phyloP scores from a whole-genome alignment of 2,113 vertebrate genomes.

The Oncorhynchus tshawytscha region DNA sequence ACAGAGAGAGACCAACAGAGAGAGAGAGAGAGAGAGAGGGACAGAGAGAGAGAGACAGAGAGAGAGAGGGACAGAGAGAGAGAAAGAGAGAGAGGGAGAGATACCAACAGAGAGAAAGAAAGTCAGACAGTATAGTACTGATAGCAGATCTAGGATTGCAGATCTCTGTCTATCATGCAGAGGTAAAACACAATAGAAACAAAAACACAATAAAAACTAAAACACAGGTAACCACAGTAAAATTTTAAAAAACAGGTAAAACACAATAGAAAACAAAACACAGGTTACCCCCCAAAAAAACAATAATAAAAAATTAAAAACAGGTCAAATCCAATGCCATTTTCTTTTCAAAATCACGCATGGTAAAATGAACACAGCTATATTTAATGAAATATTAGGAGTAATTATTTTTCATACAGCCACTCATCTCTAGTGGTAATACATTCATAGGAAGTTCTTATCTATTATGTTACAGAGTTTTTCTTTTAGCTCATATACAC shows the following conservation, averaged over 20 bases:
- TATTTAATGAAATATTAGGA: conserved; percentile 73
- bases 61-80: no score
- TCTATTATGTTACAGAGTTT: conserved; percentile 46
- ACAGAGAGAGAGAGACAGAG: background rate
- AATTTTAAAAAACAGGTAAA: background rate
- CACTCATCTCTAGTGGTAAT: conserved; percentile 56
- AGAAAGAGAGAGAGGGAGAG: background rate
- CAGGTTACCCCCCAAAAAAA: background rate
- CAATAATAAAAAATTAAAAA: background rate
- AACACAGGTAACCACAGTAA: background rate
- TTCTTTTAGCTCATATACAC: conserved; percentile 36
- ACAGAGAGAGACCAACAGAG: no score
- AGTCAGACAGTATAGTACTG: background rate
- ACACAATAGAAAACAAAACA: background rate
- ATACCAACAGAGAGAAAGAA: background rate
- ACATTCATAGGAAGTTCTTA: conserved; percentile 61
- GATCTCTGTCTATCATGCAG: background rate
- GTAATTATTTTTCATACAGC: conserved; percentile 62
- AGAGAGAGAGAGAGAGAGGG: background rate
- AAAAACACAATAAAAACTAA: no score
- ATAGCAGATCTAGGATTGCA: no score
- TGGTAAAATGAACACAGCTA: conserved; percentile 65
- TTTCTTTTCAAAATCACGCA: conserved; percentile 8
- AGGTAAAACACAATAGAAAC: background rate
- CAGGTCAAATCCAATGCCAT: background rate